A percentile compares a stretch with the other conserved stretches of the same genome.
phyloP scores from a whole-genome alignment of 2,113 vertebrate genomes.

The Aphyosemion australe region DNA sequence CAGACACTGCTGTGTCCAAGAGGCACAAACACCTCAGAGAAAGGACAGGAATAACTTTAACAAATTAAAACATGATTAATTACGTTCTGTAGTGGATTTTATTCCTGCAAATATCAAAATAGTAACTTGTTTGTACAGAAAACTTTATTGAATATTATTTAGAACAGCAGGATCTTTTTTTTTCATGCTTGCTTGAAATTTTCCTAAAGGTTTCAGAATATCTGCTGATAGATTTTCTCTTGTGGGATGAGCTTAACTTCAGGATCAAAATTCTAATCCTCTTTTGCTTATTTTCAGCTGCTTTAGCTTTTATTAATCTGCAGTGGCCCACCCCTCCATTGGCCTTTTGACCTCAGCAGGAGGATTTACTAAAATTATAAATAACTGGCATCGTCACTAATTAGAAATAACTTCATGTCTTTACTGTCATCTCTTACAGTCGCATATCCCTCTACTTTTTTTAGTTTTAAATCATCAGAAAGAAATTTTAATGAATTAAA shows the following conservation, averaged over 20 bases:
- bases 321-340: background rate
- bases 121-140: no score
- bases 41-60: no score
- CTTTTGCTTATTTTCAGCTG: background rate
- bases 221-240: background rate
- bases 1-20: background rate
- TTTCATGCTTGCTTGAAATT: no score
- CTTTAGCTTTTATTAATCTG: conserved; percentile 24
- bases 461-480: background rate
- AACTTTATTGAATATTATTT: no score
- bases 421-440: conserved; percentile 5
- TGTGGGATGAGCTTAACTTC: background rate
- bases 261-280: background rate
- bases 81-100: no score
- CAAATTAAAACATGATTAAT: no score
- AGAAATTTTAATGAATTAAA: no score
- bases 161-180: no score
- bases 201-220: background rate
- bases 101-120: no score
- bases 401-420: background rate
- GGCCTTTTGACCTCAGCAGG: conserved; percentile 11
- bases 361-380: conserved; percentile 12
- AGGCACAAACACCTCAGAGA: no score
- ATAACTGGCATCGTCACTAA: background rate
- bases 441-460: background rate